A percentile compares a stretch with the other conserved stretches of the same genome.
Conservation (phyloP, 2,797 vertebrate species). For the Onychomys torridus region DNA sequence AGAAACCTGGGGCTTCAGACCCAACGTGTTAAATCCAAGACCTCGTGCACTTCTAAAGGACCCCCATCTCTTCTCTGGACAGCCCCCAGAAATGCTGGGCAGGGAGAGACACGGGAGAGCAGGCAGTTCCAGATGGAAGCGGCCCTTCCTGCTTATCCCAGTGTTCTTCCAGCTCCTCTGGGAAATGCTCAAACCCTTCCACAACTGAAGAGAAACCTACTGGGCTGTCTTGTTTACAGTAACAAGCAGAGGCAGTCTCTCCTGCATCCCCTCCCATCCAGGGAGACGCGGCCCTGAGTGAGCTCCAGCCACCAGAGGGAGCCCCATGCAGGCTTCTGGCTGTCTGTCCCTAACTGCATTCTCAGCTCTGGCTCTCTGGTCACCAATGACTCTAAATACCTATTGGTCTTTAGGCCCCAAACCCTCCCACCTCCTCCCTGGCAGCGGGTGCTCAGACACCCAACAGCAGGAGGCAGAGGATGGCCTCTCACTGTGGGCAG, state of each 20-base stretch:
- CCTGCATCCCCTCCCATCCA: not conserved
- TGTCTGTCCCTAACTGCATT: not conserved
- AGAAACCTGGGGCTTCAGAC: not conserved
- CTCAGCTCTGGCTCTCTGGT: constrained; percentile 2
- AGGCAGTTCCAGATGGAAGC: not conserved
- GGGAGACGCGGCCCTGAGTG: not conserved
- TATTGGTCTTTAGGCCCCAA: not conserved
- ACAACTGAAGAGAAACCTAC: not conserved
- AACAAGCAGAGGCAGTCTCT: not conserved
- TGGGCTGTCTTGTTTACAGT: not conserved
- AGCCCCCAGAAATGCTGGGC: not conserved
- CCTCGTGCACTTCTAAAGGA: not conserved
- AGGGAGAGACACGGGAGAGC: not conserved
- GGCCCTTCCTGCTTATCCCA: not conserved
- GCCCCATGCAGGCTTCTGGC: not conserved
- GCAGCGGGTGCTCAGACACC: not conserved
- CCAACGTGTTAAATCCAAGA: not conserved
- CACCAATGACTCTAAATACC: not conserved
- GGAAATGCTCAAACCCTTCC: not conserved
- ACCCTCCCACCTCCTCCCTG: not conserved
- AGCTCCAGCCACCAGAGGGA: not conserved
- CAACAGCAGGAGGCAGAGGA: not conserved
- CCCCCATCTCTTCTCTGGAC: not conserved
- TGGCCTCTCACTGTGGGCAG: not conserved
- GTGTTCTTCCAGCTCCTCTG: not conserved